Conservation (phyloP, 2,113 vertebrate genomes). For the Rhinogobius similis region DNA sequence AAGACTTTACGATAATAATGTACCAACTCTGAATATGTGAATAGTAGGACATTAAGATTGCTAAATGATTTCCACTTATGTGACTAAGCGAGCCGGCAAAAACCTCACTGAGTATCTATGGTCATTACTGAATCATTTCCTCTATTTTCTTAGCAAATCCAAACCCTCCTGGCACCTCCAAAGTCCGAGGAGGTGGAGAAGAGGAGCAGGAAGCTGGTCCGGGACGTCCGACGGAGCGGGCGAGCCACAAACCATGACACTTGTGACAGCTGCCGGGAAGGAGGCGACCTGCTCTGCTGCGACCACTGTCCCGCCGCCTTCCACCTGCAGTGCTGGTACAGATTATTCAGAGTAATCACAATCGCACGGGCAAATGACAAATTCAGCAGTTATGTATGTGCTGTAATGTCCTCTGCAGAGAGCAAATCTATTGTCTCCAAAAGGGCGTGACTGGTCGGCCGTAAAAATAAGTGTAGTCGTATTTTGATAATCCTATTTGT, state of each 20-base stretch:
- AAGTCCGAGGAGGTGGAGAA: conserved; percentile 92
- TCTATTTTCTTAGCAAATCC: conserved; percentile 86
- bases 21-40: too few relatives aligned
- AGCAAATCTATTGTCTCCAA: too few relatives aligned
- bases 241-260: conserved; percentile 96
- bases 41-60: too few relatives aligned
- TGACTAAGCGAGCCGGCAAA: neutral
- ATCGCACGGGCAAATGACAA: too few relatives aligned
- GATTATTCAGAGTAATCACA: too few relatives aligned
- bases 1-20: too few relatives aligned
- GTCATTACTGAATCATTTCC: neutral
- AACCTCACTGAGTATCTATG: neutral
- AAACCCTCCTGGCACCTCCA: conserved; percentile 91
- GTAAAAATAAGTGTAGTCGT: too few relatives aligned
- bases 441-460: too few relatives aligned
- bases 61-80: neutral
- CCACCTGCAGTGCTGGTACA: conserved; percentile 94
- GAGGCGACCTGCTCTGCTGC: conserved; percentile 92
- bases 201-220: conserved; percentile 85
- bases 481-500: too few relatives aligned
- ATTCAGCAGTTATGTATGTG: too few relatives aligned
- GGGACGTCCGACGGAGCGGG: conserved; percentile 90
- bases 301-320: conserved; percentile 96
- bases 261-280: conserved; percentile 96
- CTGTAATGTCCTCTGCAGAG: too few relatives aligned